These are phyloP conservation scores for Centrocercus urophasianus DNA, from an alignment of 2,113 vertebrate species.

Conservation along the genomic window DNA sequence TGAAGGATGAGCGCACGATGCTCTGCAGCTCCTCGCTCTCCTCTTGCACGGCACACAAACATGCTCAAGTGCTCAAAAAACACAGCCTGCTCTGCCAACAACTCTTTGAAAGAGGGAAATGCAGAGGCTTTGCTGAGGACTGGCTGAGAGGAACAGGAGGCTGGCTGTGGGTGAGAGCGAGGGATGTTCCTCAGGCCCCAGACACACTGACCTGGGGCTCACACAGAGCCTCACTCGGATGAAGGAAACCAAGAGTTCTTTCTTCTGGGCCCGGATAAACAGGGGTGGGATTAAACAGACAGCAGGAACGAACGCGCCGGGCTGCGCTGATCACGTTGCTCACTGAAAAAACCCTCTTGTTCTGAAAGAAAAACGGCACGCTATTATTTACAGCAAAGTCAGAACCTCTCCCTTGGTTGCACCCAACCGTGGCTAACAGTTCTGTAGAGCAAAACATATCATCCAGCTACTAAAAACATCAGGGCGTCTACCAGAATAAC, in stretches of 20 bases:
- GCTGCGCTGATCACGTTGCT: neutral
- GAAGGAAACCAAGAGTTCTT: neutral
- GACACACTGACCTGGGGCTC: neutral
- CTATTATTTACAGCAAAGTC: neutral
- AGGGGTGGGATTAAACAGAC: neutral
- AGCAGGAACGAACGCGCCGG: accelerated
- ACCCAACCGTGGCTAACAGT: neutral
- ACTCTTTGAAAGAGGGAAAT: neutral
- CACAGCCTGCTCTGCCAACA: accelerated
- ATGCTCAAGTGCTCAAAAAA: accelerated
- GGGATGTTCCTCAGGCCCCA: neutral
- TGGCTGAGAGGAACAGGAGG: neutral
- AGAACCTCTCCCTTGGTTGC: neutral
- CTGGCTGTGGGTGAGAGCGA: neutral
- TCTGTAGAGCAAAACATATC: neutral
- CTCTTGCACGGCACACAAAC: accelerated
- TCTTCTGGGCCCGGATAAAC: neutral
- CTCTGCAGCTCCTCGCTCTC: neutral
- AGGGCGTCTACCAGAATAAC: neutral
- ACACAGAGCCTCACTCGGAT: accelerated
- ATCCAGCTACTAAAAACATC: neutral
- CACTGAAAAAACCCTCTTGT: neutral
- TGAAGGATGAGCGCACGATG: accelerated
- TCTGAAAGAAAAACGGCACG: neutral
- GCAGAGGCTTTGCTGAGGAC: neutral